Evolutionary conservation across 2,797 vertebrate species (phyloP).

Genomic region (Enteromius fasciolatus): DNA sequence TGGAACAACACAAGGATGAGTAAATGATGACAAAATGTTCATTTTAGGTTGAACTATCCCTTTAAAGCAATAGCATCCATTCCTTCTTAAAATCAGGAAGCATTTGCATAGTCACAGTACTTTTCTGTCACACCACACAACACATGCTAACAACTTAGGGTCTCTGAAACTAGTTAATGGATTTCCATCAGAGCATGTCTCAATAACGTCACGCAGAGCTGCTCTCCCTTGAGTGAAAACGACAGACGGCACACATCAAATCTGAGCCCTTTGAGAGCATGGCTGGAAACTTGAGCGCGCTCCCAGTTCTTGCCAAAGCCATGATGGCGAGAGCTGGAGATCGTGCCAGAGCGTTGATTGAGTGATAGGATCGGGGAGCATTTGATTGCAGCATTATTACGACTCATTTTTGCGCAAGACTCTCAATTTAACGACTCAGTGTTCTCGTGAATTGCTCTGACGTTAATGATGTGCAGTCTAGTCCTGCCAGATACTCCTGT

Average conservation of each 20-base stretch:
- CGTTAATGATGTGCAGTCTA: conserved; percentile 10
- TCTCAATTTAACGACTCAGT: not conserved
- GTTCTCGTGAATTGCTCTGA: conserved; percentile 13
- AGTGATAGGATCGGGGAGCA: conserved; percentile 15
- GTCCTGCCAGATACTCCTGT: not conserved
- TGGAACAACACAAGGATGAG: not conserved
- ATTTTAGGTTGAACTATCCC: not conserved
- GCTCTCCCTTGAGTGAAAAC: not conserved
- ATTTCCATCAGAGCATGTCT: conserved; percentile 33
- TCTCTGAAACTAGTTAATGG: conserved; percentile 14
- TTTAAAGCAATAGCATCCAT: not conserved
- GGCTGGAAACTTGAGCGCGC: conserved; percentile 13
- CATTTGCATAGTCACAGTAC: not conserved
- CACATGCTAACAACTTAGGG: not conserved
- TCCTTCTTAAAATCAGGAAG: not conserved
- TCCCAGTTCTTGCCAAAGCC: conserved; percentile 19
- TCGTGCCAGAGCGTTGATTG: not conserved
- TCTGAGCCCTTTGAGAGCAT: conserved; percentile 18
- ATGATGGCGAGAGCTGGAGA: conserved; percentile 15
- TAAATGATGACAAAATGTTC: not conserved
- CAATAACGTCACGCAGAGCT: conserved; percentile 16
- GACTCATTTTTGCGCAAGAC: conserved; percentile 6
- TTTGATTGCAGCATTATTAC: conserved; percentile 22
- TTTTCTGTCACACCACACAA: not conserved
- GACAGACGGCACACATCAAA: conserved; percentile 8